Conservation (phyloP, 2,113 vertebrate genomes). For the Dipodomys stephensi region DNA sequence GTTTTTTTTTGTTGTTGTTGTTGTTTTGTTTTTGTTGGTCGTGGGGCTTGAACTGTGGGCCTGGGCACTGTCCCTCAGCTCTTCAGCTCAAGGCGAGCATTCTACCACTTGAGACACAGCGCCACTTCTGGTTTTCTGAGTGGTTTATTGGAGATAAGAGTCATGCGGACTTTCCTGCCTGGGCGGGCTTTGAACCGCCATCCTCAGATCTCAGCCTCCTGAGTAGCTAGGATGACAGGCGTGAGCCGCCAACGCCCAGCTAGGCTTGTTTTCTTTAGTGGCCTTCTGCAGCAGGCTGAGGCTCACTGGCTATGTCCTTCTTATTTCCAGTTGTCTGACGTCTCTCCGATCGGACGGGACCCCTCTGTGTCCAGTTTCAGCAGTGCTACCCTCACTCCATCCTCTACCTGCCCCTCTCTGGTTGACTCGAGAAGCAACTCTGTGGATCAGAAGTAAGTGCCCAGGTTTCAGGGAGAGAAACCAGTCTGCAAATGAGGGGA, state of each 20-base stretch:
- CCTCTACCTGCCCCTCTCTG: slow-evolving; percentile 98
- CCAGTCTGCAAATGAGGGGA: not conserved
- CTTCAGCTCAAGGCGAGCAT: too few species aligned
- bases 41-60: too few species aligned
- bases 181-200: too few species aligned
- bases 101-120: too few species aligned
- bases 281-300: not conserved
- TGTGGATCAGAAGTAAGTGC: slow-evolving; percentile 94
- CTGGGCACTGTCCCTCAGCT: too few species aligned
- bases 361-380: slow-evolving; percentile 97
- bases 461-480: not conserved
- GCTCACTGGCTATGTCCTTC: not conserved
- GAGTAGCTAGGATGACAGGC: too few species aligned
- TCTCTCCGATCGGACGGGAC: slow-evolving; percentile 95
- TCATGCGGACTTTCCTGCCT: too few species aligned
- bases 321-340: slow-evolving; percentile 93
- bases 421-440: slow-evolving; percentile 94
- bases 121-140: too few species aligned
- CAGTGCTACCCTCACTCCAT: slow-evolving; percentile 98
- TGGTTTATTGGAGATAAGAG: too few species aligned
- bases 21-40: too few species aligned
- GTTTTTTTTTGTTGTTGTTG: not conserved
- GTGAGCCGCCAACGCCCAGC: too few species aligned
- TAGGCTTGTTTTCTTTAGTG: not conserved
- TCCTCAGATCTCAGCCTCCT: too few species aligned